Conservation (phyloP, 1,140 invertebrate species). For the Neoseiulus cucumeris region DNA sequence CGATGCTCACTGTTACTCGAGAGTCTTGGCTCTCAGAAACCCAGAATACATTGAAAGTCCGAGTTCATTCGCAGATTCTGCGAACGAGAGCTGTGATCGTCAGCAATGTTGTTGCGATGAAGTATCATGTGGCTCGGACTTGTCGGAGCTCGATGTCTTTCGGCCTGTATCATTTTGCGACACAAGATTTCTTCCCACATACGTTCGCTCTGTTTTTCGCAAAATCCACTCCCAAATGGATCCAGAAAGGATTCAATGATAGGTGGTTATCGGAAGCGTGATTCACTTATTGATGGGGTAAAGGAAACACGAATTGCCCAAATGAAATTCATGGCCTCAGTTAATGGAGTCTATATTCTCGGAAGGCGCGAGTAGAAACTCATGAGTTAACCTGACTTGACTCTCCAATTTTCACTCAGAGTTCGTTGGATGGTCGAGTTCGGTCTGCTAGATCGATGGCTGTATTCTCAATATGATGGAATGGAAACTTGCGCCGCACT, state of each 20-base stretch:
- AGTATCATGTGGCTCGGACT: not conserved
- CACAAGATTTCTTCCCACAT: not conserved
- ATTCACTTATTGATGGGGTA: too few relatives aligned
- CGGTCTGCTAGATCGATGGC: not conserved
- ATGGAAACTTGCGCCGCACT: not conserved
- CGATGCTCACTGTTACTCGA: too few relatives aligned
- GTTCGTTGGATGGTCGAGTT: not conserved
- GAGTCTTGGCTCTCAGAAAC: too few relatives aligned
- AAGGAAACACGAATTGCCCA: too few relatives aligned
- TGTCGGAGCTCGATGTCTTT: not conserved
- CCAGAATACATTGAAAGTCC: too few relatives aligned
- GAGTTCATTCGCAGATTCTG: not conserved
- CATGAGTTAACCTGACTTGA: too few relatives aligned
- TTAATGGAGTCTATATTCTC: too few relatives aligned
- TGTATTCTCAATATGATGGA: not conserved
- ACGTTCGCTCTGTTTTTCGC: not conserved
- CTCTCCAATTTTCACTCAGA: too few relatives aligned
- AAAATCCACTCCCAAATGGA: not conserved
- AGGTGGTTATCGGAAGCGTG: too few relatives aligned
- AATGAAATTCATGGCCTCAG: too few relatives aligned
- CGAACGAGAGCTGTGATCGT: not conserved
- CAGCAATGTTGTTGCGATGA: not conserved
- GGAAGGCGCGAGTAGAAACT: too few relatives aligned
- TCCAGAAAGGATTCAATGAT: not conserved
- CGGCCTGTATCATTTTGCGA: not conserved